phyloP scores from a whole-genome alignment of 2,888 invertebrate species.

The Ditula angustiorana region DNA sequence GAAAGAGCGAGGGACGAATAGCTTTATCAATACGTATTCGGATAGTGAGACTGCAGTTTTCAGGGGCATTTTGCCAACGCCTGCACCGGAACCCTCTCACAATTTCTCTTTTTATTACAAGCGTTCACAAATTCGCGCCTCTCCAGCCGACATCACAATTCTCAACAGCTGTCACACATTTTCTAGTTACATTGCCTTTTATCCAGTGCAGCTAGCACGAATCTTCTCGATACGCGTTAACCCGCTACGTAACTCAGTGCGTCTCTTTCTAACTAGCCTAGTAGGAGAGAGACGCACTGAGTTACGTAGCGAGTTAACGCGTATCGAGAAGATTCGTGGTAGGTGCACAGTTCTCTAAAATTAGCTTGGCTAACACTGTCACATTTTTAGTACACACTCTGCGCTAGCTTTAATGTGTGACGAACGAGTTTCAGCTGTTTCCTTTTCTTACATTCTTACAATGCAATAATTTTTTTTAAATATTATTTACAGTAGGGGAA shows the following conservation, averaged over 20 bases:
- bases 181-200: slow-evolving; percentile 43
- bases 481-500: no score
- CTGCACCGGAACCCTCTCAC: slow-evolving; percentile 35
- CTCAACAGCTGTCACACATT: slow-evolving; percentile 57
- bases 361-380: slow-evolving; percentile 8
- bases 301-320: no score
- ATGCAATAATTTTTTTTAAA: no score
- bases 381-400: neutral
- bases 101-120: slow-evolving; percentile 55
- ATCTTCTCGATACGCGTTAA: no score
- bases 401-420: neutral
- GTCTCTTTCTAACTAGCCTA: no score
- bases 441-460: no score
- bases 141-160: slow-evolving; percentile 49
- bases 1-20: neutral
- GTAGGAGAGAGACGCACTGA: no score
- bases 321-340: no score
- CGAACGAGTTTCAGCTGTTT: no score
- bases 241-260: no score
- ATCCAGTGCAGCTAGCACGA: slow-evolving; percentile 9
- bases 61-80: slow-evolving; percentile 37
- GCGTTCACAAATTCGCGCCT: slow-evolving; percentile 56
- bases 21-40: neutral
- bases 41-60: slow-evolving; percentile 9
- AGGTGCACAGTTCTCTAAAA: no score